These are phyloP conservation scores for Mus musculus DNA, from an alignment of 2,113 vertebrate species.

Conservation along the genomic window GRCm39 chr12:85824001-85824500, in stretches of 20 bases:
- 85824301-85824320: neutral
- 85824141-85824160: neutral
- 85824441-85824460: neutral
- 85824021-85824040: neutral
- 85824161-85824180: neutral
- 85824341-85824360: neutral
- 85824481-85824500: neutral
- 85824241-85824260: no score
- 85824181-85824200: neutral
- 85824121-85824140: neutral
- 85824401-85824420: no score
- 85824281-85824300: neutral
- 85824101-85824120: neutral
- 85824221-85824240: neutral
- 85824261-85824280: neutral
- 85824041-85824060: neutral
- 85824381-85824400: neutral
- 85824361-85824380: neutral
- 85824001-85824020: neutral
- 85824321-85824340: neutral
- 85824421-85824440: neutral
- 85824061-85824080: neutral
- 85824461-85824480: neutral
- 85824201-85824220: neutral
- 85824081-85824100: neutral